A percentile compares a stretch with the other conserved stretches of the same genome.
phyloP scores from a whole-genome alignment of 2,888 invertebrate genomes.

The Macrosoma leucophasiata region DNA sequence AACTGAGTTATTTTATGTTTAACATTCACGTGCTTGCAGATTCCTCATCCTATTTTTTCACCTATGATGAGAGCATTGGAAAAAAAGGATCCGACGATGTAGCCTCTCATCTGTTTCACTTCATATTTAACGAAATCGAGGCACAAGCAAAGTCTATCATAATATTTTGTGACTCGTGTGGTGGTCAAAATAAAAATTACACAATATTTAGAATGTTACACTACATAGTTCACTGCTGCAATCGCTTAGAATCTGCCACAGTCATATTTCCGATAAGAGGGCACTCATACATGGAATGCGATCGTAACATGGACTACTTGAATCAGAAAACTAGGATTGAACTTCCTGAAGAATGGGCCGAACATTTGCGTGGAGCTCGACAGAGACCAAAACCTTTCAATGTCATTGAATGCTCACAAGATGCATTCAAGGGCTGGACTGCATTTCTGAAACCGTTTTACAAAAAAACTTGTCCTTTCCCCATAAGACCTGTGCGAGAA shows the following conservation, averaged over 20 bases:
- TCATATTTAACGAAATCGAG: conserved; percentile 21
- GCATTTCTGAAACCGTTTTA: conserved; percentile 16
- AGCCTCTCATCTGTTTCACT: conserved; percentile 16
- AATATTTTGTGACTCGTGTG: conserved; percentile 32
- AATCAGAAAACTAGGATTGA: conserved; percentile 16
- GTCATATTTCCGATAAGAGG: conserved; percentile 30
- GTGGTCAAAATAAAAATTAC: conserved; percentile 32
- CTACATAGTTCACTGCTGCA: conserved; percentile 21
- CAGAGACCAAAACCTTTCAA: conserved; percentile 14
- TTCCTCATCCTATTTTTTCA: conserved; percentile 23
- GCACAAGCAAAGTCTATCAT: conserved; percentile 16
- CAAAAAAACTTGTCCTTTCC: conserved; percentile 15
- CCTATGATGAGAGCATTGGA: conserved; percentile 25
- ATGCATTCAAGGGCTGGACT: conserved; percentile 14
- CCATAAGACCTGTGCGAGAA: conserved; percentile 9
- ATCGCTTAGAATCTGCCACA: conserved; percentile 22
- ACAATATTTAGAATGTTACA: conserved; percentile 28
- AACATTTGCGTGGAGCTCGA: conserved; percentile 11
- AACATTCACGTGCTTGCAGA: conserved; percentile 20
- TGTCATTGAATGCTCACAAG: conserved; percentile 6
- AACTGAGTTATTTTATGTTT: conserved; percentile 14
- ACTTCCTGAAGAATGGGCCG: conserved; percentile 13
- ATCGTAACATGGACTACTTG: conserved; percentile 2
- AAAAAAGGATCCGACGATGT: conserved; percentile 29
- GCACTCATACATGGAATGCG: conserved; percentile 12